phyloP scores from a whole-genome alignment of 2,888 invertebrate genomes.

The Miltochrista miniata region DNA sequence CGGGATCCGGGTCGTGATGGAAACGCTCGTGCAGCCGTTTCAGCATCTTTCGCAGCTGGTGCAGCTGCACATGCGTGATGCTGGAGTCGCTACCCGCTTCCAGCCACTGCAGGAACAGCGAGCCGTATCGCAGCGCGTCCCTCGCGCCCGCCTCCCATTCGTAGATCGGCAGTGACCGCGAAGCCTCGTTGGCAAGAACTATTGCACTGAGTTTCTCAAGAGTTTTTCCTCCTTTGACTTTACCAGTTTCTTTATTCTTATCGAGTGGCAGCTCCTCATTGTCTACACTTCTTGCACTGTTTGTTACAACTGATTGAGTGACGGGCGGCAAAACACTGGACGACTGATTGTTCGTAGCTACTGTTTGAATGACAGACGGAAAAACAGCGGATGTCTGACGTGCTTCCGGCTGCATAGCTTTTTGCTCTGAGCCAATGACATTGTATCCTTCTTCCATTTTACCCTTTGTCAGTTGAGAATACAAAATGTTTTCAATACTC shows the following conservation, averaged over 20 bases:
- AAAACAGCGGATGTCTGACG: too few relatives aligned
- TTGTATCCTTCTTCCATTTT: too few relatives aligned
- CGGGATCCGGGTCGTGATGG: too few relatives aligned
- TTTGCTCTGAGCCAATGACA: too few relatives aligned
- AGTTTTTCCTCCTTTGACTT: slow-evolving; percentile 84
- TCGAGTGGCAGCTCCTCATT: slow-evolving; percentile 67
- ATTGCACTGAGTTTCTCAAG: slow-evolving; percentile 84
- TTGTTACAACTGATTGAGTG: slow-evolving; percentile 50
- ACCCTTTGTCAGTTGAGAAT: slow-evolving; percentile 86
- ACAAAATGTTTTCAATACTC: slow-evolving; percentile 85
- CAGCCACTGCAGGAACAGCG: slow-evolving; percentile 91
- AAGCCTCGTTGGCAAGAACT: slow-evolving; percentile 43
- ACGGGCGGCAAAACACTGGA: slow-evolving; percentile 47
- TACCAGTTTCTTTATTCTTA: slow-evolving; percentile 58
- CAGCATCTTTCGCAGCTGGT: slow-evolving; percentile 89
- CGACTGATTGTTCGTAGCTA: too few relatives aligned
- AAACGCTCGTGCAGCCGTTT: slow-evolving; percentile 70
- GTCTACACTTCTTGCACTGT: slow-evolving; percentile 61
- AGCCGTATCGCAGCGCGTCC: slow-evolving; percentile 90
- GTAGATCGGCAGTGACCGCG: slow-evolving; percentile 47
- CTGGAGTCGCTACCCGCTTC: slow-evolving; percentile 90
- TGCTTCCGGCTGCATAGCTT: slow-evolving; percentile 35
- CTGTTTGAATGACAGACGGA: too few relatives aligned
- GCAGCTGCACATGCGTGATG: slow-evolving; percentile 90
- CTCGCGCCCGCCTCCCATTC: slow-evolving; percentile 69